These are phyloP conservation scores for Rhamnusium bicolor DNA, from an alignment of 2,888 invertebrate genomes.

Conservation along the genomic window DNA sequence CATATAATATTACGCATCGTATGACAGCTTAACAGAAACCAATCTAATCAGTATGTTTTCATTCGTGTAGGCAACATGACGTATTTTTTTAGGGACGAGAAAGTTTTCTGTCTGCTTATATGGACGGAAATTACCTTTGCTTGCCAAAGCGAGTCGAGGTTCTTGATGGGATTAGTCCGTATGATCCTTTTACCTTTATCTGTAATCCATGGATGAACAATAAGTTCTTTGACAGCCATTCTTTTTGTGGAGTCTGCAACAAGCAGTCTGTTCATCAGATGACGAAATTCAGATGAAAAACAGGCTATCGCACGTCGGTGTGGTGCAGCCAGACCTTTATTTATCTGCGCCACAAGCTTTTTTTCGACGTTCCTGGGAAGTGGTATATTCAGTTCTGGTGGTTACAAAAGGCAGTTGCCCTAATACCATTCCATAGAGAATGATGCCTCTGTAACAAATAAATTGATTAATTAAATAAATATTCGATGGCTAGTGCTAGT, in stretches of 20 bases:
- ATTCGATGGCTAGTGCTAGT: too few species aligned
- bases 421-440: slow-evolving; percentile 83
- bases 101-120: too few species aligned
- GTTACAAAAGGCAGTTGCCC: slow-evolving; percentile 80
- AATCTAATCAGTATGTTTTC: too few species aligned
- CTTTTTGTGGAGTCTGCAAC: slow-evolving; percentile 74
- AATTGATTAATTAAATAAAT: too few species aligned
- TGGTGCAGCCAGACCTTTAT: slow-evolving; percentile 76
- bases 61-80: too few species aligned
- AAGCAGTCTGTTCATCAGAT: slow-evolving; percentile 73
- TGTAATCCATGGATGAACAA: slow-evolving; percentile 76
- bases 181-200: slow-evolving; percentile 72
- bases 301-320: slow-evolving; percentile 74
- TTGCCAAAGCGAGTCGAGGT: slow-evolving; percentile 64
- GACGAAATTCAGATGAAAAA: slow-evolving; percentile 70
- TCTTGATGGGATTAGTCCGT: slow-evolving; percentile 72
- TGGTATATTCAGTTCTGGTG: slow-evolving; percentile 66
- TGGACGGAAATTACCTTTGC: slow-evolving; percentile 40
- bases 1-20: too few species aligned
- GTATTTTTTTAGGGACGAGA: too few species aligned
- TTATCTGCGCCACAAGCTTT: slow-evolving; percentile 78
- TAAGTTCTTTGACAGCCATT: slow-evolving; percentile 75
- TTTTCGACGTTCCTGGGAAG: slow-evolving; percentile 75
- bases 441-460: slow-evolving; percentile 74
- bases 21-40: too few species aligned